Base-by-base conservation (phyloP, 2,888 invertebrate genomes). In the Drymonia ruficornis region DNA sequence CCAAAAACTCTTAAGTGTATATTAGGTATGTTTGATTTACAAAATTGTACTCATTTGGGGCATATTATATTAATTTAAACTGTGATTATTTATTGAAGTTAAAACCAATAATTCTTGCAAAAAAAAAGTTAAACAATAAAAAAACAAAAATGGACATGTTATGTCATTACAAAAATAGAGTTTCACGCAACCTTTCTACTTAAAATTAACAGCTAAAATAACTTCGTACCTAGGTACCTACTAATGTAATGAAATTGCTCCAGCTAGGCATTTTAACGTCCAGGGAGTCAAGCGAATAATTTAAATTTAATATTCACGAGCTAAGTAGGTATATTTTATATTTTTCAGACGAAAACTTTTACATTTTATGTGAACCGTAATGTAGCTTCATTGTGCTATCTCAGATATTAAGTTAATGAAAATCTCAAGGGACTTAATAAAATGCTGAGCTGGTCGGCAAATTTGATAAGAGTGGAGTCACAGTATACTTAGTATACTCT, bases 401-500 rank as follows among this genome's bases (percentile, higher is more conserved):
- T 55, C 34, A 64, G 69, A 67, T 68, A 72, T 67, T 72, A 70
- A 64, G 53, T 72, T 74, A 72, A 77, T 75, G 74, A 72, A 72
- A 74, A 72, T 70, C 67, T 73, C 61, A 55, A 70, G 68, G 56
- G 70, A 62, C 55, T 66, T 68, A 66, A 67, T 71, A 70, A 69
- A 65, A 43, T 55, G 55, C 61, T 47, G 54, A 52, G 53, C 47
- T 60, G 58, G 53, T 52, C 57, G 57, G 63, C 64, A 66, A 69
- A 72, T 74, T 74, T 74, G 70, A 67, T 68, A 67, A 71, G 64
- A n/a, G n/a, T n/a, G n/a, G n/a, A n/a, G n/a, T n/a, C n/a, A n/a
- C n/a, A n/a, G n/a, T n/a, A n/a, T n/a, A n/a, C n/a, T n/a, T n/a
- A n/a, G n/a, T n/a, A n/a, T n/a, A n/a, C n/a, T n/a, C 66, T 64